These are phyloP conservation scores for Serrognathus titanus DNA, from an alignment of 2,888 invertebrate genomes.

Conservation along the genomic window DNA sequence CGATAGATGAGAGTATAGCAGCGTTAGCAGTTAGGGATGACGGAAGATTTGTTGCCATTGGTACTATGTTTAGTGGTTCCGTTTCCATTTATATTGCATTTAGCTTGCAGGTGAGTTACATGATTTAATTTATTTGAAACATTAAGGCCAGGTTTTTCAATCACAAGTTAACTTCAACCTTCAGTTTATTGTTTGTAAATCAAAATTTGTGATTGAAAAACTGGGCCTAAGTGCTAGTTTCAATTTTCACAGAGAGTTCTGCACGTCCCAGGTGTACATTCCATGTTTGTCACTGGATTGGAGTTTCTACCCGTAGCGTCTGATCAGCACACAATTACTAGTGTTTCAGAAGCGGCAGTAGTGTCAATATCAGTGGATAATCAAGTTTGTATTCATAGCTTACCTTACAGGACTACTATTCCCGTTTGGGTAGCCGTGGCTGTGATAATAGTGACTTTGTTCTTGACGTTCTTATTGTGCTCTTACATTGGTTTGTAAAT, in stretches of 20 bases:
- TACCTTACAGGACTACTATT: slow-evolving; percentile 73
- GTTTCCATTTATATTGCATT: slow-evolving; percentile 88
- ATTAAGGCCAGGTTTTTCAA: no score
- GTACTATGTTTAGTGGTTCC: slow-evolving; percentile 90
- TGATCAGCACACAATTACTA: slow-evolving; percentile 70
- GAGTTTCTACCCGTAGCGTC: slow-evolving; percentile 79
- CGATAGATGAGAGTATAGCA: slow-evolving; percentile 73
- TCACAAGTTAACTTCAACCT: no score
- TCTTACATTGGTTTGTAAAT: slow-evolving; percentile 75
- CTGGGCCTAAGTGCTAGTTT: neutral
- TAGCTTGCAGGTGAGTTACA: slow-evolving; percentile 70
- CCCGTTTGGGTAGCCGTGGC: slow-evolving; percentile 79
- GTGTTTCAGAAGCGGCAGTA: slow-evolving; percentile 80
- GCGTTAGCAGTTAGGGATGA: slow-evolving; percentile 87
- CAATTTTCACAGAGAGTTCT: slow-evolving; percentile 65
- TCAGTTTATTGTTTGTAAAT: no score
- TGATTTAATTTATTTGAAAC: neutral
- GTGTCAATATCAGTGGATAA: slow-evolving; percentile 96
- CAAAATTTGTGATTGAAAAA: neutral
- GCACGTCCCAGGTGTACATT: slow-evolving; percentile 81
- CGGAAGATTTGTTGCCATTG: slow-evolving; percentile 87
- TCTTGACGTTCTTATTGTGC: slow-evolving; percentile 76
- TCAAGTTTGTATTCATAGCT: slow-evolving; percentile 82
- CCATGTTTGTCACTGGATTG: slow-evolving; percentile 95
- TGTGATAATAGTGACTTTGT: slow-evolving; percentile 70